A percentile compares a stretch with the other conserved stretches of the same genome.
Conservation (phyloP, 2,113 vertebrate species). For the Arothron firmamentum region DNA sequence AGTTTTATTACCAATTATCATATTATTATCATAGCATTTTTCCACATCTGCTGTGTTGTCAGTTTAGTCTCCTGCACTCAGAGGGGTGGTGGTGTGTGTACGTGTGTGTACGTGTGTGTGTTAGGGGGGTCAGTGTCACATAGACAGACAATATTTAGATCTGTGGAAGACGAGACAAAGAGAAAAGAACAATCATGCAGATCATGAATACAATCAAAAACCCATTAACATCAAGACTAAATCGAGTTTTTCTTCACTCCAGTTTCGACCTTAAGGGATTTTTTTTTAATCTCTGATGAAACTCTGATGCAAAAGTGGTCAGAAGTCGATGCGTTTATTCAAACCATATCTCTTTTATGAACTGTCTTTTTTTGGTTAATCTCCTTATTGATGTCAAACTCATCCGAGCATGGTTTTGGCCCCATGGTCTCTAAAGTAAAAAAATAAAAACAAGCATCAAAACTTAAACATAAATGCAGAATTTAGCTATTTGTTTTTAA, state of each 20-base stretch:
- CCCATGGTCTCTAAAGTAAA: too few species aligned
- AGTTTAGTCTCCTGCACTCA: slow-evolving; percentile 51
- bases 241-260: neutral
- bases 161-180: neutral
- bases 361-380: too few species aligned
- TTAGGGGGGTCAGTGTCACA: neutral
- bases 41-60: slow-evolving; percentile 33
- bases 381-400: too few species aligned
- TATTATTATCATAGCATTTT: slow-evolving; percentile 59
- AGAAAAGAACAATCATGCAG: neutral
- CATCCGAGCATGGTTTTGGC: too few species aligned
- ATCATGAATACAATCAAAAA: neutral
- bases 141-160: slow-evolving; percentile 19
- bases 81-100: slow-evolving; percentile 24
- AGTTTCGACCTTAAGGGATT: neutral
- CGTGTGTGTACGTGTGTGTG: too few species aligned
- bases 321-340: too few species aligned
- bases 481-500: too few species aligned
- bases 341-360: too few species aligned
- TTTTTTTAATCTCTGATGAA: too few species aligned
- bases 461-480: too few species aligned
- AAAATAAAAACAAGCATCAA: too few species aligned
- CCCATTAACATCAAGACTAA: neutral
- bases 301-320: too few species aligned
- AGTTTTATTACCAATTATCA: slow-evolving; percentile 66